phyloP scores from a whole-genome alignment of 2,113 vertebrate species.

The Thalassoma bifasciatum region DNA sequence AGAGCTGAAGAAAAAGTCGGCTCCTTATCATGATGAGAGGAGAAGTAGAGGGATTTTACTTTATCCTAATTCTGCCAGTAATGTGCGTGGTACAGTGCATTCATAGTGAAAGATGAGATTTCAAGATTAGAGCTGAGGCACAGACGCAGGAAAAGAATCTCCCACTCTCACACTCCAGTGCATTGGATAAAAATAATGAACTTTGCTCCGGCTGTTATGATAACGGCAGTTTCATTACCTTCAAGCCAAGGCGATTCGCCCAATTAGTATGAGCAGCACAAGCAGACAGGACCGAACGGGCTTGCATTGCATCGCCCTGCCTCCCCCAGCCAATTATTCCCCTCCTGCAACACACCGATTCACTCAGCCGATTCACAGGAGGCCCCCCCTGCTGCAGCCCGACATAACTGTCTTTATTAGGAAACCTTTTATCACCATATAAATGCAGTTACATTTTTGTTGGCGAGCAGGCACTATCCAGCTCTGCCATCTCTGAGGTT shows the following conservation, averaged over 20 bases:
- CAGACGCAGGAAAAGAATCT: background rate
- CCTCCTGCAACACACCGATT: constrained; percentile 45
- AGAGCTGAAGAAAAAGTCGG: background rate
- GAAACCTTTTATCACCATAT: constrained; percentile 49
- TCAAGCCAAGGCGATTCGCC: constrained; percentile 64
- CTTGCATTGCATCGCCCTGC: constrained; percentile 56
- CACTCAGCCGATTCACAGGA: constrained; percentile 45
- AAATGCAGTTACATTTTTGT: constrained; percentile 55
- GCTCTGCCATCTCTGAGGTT: constrained; percentile 23
- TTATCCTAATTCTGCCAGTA: background rate
- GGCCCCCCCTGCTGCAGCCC: constrained; percentile 20
- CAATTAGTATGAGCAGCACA: constrained; percentile 78
- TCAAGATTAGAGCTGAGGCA: constrained; percentile 30
- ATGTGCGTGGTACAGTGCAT: constrained; percentile 12
- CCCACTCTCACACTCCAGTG: constrained; percentile 37
- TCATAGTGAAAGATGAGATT: constrained; percentile 18
- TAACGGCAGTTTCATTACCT: constrained; percentile 72
- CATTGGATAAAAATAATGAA: constrained; percentile 72
- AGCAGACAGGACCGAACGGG: constrained; percentile 50
- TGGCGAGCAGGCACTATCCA: constrained; percentile 22
- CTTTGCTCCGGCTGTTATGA: constrained; percentile 63
- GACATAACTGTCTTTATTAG: constrained; percentile 54
- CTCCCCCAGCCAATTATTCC: constrained; percentile 74
- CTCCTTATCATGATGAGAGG: background rate
- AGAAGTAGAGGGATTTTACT: background rate